Conservation (phyloP, 2,888 invertebrate species). For the Hermaeophaga mercurialis region DNA sequence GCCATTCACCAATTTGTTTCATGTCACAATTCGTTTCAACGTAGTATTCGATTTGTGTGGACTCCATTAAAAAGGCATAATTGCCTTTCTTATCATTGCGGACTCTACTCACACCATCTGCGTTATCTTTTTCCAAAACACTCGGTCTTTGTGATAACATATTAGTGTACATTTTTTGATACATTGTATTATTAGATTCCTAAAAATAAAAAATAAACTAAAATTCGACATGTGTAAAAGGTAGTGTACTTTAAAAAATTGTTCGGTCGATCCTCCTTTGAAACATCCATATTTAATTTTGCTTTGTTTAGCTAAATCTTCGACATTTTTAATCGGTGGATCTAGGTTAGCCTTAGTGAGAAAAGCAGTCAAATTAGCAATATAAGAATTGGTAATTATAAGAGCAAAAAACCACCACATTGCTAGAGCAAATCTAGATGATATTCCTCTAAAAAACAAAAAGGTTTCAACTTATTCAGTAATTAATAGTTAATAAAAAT, state of each 20-base stretch:
- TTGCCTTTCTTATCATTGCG: slow-evolving; percentile 74
- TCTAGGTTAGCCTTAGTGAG: slow-evolving; percentile 88
- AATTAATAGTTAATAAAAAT: not conserved
- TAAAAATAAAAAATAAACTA: slow-evolving; percentile 66
- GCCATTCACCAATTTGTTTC: slow-evolving; percentile 76
- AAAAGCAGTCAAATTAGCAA: slow-evolving; percentile 93
- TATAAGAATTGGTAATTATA: slow-evolving; percentile 92
- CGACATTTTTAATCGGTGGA: slow-evolving; percentile 85
- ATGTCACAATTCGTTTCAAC: slow-evolving; percentile 84
- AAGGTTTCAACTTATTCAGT: not conserved
- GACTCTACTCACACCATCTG: slow-evolving; percentile 86
- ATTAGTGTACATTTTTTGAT: slow-evolving; percentile 46
- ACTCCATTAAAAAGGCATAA: slow-evolving; percentile 97
- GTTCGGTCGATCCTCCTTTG: slow-evolving; percentile 83
- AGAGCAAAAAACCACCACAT: slow-evolving; percentile 93
- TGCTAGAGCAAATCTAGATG: slow-evolving; percentile 85
- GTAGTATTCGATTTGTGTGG: slow-evolving; percentile 91
- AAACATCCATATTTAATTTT: slow-evolving; percentile 93
- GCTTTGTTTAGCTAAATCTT: slow-evolving; percentile 91
- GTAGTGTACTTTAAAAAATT: slow-evolving; percentile 74
- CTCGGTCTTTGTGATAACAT: slow-evolving; percentile 83
- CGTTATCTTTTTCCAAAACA: slow-evolving; percentile 82
- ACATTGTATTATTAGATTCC: slow-evolving; percentile 59
- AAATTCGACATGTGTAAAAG: no score
- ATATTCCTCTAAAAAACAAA: slow-evolving; percentile 72